Conservation (phyloP, 2,797 vertebrate species). For the Macroramphosus scolopax region DNA sequence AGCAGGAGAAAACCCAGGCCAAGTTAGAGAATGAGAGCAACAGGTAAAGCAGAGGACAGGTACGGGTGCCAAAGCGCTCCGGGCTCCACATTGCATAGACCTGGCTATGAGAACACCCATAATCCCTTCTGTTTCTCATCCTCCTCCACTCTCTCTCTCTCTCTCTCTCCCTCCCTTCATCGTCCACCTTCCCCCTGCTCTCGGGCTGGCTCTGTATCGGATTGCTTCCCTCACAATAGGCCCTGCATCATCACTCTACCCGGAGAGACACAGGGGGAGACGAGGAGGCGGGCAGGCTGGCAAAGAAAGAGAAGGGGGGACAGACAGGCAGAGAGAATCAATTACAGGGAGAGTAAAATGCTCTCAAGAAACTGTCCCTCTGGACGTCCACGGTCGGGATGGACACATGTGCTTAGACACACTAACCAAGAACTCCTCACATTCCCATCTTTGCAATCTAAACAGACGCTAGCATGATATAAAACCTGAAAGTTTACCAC, state of each 20-base stretch:
- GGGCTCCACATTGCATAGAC: constrained; percentile 55
- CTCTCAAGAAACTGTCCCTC: background rate
- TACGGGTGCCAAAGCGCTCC: constrained; percentile 49
- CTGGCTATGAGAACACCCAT: constrained; percentile 58
- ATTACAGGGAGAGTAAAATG: constrained; percentile 22
- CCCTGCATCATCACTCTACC: constrained; percentile 71
- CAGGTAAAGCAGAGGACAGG: constrained; percentile 57
- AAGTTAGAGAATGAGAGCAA: constrained; percentile 51
- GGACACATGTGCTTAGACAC: too few relatives aligned
- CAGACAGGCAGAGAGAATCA: constrained; percentile 27
- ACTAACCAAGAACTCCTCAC: too few relatives aligned
- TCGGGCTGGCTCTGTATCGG: constrained; percentile 65
- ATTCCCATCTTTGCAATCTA: too few relatives aligned
- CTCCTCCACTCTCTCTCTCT: constrained; percentile 3
- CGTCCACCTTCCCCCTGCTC: constrained; percentile 20
- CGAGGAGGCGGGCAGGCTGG: constrained; percentile 46
- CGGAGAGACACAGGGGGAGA: constrained; percentile 58
- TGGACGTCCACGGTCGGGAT: background rate
- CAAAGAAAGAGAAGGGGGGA: constrained; percentile 36
- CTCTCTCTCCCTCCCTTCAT: constrained; percentile 1
- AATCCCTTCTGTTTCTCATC: constrained; percentile 54
- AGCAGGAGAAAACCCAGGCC: constrained; percentile 29
- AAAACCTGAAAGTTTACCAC: too few relatives aligned
- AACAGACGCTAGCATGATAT: too few relatives aligned
- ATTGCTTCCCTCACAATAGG: constrained; percentile 74